Conservation (phyloP, 2,113 vertebrate genomes). For the Cyrtonyx montezumae region DNA sequence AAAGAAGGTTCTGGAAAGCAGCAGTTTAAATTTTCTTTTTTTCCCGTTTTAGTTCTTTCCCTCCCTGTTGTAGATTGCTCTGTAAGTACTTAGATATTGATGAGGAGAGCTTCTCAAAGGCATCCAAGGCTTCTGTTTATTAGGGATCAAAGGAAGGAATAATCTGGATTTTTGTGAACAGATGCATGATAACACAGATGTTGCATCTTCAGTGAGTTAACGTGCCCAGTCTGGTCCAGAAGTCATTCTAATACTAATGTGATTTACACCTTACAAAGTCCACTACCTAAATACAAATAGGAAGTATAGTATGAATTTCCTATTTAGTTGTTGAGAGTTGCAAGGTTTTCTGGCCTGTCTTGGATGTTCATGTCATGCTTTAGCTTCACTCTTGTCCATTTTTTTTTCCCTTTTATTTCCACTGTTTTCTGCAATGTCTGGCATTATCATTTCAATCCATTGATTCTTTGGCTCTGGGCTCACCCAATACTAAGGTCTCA, state of each 20-base stretch:
- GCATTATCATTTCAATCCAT: background rate
- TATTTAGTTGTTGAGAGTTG: background rate
- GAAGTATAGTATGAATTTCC: background rate
- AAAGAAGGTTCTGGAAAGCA: background rate
- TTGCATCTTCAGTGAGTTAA: constrained; percentile 13
- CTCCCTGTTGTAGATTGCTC: background rate
- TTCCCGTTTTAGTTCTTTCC: background rate
- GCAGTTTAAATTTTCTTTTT: background rate
- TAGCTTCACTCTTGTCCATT: background rate
- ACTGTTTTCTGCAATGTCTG: background rate
- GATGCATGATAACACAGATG: constrained; percentile 16
- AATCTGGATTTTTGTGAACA: constrained; percentile 45
- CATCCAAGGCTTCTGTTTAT: background rate
- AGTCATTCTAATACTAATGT: constrained; percentile 31
- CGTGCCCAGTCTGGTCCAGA: constrained; percentile 28
- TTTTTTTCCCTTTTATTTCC: background rate
- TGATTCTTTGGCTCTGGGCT: constrained; percentile 58
- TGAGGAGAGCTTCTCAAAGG: constrained; percentile 41
- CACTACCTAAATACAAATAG: constrained; percentile 35
- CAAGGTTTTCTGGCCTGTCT: background rate
- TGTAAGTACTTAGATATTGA: background rate
- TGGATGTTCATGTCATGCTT: background rate
- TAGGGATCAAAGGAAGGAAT: constrained; percentile 37
- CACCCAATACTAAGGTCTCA: constrained; percentile 36
- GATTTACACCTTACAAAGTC: constrained; percentile 2